phyloP scores from a whole-genome alignment of 2,797 vertebrate genomes.

The Molothrus ater region DNA sequence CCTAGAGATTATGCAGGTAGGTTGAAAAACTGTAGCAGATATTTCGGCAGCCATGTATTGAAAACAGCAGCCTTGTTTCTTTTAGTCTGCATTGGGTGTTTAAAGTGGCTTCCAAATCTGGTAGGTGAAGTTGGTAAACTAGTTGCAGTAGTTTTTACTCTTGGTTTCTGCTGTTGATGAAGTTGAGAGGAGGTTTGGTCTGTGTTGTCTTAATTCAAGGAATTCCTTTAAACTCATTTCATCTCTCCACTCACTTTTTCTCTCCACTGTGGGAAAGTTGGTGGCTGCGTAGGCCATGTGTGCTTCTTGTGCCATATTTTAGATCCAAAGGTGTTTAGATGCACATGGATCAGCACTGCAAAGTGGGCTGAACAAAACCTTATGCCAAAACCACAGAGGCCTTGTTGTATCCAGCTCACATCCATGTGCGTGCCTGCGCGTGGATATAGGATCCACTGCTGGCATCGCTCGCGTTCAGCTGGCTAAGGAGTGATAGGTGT shows the following conservation, averaged over 20 bases:
- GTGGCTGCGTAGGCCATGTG: neutral
- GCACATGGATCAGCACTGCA: neutral
- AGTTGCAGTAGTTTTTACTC: neutral
- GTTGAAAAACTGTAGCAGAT: neutral
- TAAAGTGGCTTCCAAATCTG: neutral
- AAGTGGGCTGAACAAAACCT: neutral
- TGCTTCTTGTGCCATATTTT: neutral
- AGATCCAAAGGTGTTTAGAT: neutral
- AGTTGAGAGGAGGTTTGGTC: neutral
- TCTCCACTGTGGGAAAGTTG: neutral
- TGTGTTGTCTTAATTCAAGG: neutral
- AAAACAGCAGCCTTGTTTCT: neutral
- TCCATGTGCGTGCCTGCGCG: rapidly evolving
- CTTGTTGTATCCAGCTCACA: neutral
- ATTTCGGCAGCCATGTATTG: neutral
- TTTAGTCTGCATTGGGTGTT: neutral
- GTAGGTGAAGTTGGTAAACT: neutral
- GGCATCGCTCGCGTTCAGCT: neutral
- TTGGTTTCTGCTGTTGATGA: neutral
- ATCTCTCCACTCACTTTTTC: neutral
- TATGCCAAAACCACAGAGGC: neutral
- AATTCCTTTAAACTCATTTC: neutral
- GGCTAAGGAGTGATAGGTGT: neutral
- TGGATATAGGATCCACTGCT: rapidly evolving
- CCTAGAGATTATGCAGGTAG: neutral